Conservation (phyloP, 2,797 vertebrate species). For the Ctenochaetus hawaiiensis region DNA sequence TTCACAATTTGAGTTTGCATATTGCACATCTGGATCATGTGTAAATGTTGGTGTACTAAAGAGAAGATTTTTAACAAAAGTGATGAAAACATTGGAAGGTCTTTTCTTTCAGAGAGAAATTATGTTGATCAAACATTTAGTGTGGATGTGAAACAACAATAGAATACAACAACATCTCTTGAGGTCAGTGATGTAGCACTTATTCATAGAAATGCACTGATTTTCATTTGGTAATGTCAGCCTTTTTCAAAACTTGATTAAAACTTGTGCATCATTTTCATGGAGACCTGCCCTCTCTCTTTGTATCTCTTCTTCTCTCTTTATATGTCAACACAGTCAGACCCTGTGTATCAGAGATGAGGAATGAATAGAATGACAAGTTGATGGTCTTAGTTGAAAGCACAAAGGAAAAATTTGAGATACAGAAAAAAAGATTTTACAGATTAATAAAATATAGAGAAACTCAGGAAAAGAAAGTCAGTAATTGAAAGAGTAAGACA, state of each 20-base stretch:
- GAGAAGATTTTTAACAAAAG: neutral
- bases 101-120: neutral
- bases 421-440: neutral
- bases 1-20: neutral
- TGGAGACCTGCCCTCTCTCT: neutral
- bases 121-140: neutral
- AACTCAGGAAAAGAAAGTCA: neutral
- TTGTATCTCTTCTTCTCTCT: slow-evolving; percentile 4
- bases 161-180: neutral
- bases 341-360: slow-evolving; percentile 5
- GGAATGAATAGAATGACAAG: slow-evolving; percentile 21
- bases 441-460: neutral
- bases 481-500: neutral
- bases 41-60: neutral
- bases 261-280: neutral
- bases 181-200: neutral
- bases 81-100: neutral
- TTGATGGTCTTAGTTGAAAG: slow-evolving; percentile 1
- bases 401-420: neutral
- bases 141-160: neutral
- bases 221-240: neutral
- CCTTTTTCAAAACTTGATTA: neutral
- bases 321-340: neutral
- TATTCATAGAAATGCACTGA: slow-evolving; percentile 2
- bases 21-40: neutral